These are phyloP conservation scores for Calonectris borealis DNA, from an alignment of 2,113 vertebrate species.

Conservation along the genomic window DNA sequence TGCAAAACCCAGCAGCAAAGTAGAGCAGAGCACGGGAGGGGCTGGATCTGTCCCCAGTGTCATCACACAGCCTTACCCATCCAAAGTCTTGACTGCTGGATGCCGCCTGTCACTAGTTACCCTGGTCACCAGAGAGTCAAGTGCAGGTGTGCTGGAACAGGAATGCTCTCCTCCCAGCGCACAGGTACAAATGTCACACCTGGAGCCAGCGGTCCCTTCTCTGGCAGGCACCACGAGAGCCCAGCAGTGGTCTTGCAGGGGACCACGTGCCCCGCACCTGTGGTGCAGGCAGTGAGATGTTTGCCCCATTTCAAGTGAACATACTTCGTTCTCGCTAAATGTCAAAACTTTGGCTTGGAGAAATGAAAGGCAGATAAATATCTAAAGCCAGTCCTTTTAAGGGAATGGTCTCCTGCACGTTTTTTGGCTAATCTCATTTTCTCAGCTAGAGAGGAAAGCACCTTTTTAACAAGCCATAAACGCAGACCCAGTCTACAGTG, in stretches of 20 bases:
- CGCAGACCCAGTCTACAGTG: neutral
- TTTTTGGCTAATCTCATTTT: slow-evolving; percentile 13
- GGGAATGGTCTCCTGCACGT: neutral
- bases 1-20: neutral
- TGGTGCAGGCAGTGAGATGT: neutral
- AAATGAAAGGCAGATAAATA: neutral
- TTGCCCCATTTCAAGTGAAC: neutral
- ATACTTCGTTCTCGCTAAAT: neutral
- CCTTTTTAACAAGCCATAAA: neutral
- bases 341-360: neutral
- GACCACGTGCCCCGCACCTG: rapidly evolving
- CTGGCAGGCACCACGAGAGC: neutral
- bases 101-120: neutral
- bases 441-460: slow-evolving; percentile 9
- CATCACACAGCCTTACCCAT: neutral
- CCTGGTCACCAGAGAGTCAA: rapidly evolving
- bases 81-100: neutral
- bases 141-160: neutral
- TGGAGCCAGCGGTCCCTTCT: neutral
- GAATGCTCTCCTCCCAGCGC: neutral
- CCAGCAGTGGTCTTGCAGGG: neutral
- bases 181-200: neutral
- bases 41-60: neutral
- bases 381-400: neutral
- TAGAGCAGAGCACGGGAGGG: neutral